Evolutionary conservation across 2,113 vertebrate species (phyloP), one percentile per base, ranked within the genome.

Genomic region (Murina feae): DNA sequence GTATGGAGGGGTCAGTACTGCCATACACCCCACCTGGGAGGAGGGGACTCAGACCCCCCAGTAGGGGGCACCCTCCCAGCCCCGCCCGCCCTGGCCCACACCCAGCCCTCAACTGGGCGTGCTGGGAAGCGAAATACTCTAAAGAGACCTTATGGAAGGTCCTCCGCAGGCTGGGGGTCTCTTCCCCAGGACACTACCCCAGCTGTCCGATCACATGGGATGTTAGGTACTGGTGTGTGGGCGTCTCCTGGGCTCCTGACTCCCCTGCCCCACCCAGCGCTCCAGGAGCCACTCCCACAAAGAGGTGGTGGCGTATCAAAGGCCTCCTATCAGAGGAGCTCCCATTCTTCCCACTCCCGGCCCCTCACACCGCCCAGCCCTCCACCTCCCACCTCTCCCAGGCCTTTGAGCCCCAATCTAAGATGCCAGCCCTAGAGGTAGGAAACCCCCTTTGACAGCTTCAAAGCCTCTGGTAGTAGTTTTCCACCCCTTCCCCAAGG

Each of bases 161-260:
- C 7, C 60, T 32, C 4, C 2, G n/a, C 30, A 28, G 37, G 21
- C 11, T 3, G 30, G 49, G n/a, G 53, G 7, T 49, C 53, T 39
- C 35, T 42, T 23, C 32, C 55, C 10, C 60, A 42, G 66, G 44
- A 49, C 23, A 6, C 9, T 1, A 1, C 35, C 53, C 28, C 3
- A 6, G 51, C 13, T 11, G 8, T 37, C 42, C 42, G 10, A 4
- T 47, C 17, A 0, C 72, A 92, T 5, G 39, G 4, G 32, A 13
- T 4, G 2, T 5, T 8, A 42, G 53, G 69, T 8, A 25, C 30
- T 47, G 1, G 1, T 25, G 39, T 39, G n/a, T 2, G 9, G 2
- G 5, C 42, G 14, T 69, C 74, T 44, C 65, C 88, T 16, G 7
- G 2, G 11, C 71, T 44, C 83, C 44, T 23, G 4, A 28, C 16